These are phyloP conservation scores for Hirtodrosophila confusa DNA, from an alignment of 2,888 invertebrate genomes.

Conservation along the genomic window DNA sequence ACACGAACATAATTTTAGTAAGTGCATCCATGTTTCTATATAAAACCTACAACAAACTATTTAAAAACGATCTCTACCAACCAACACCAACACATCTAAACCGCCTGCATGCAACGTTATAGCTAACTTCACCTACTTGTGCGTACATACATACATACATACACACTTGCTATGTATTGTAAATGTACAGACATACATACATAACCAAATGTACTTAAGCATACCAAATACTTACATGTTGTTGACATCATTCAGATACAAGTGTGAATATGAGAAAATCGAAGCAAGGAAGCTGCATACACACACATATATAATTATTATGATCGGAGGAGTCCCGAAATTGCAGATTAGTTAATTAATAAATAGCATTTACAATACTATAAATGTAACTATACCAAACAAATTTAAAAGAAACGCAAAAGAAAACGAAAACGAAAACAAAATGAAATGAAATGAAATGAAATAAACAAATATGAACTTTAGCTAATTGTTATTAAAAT, in stretches of 20 bases:
- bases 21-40: neutral
- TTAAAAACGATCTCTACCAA: constrained; percentile 13
- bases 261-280: constrained; percentile 16
- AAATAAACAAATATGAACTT: constrained; percentile 4
- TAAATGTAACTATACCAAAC: constrained; percentile 32
- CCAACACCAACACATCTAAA: neutral
- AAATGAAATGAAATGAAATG: too few species aligned
- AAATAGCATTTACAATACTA: constrained; percentile 39
- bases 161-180: neutral
- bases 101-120: constrained; percentile 7
- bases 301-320: constrained; percentile 22
- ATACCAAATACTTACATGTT: constrained; percentile 16
- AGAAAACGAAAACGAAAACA: constrained; percentile 1
- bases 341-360: constrained; percentile 51
- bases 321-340: constrained; percentile 21
- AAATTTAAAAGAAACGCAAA: constrained; percentile 7
- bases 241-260: constrained; percentile 19
- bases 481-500: constrained; percentile 57
- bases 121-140: constrained; percentile 7
- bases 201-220: constrained; percentile 4
- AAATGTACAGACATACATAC: constrained; percentile 1
- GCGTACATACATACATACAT: constrained; percentile 5
- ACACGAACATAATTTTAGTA: neutral
- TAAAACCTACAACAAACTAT: constrained; percentile 1
- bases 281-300: constrained; percentile 12